phyloP scores from a whole-genome alignment of 2,797 vertebrate species.

The Bradypodion pumilum region DNA sequence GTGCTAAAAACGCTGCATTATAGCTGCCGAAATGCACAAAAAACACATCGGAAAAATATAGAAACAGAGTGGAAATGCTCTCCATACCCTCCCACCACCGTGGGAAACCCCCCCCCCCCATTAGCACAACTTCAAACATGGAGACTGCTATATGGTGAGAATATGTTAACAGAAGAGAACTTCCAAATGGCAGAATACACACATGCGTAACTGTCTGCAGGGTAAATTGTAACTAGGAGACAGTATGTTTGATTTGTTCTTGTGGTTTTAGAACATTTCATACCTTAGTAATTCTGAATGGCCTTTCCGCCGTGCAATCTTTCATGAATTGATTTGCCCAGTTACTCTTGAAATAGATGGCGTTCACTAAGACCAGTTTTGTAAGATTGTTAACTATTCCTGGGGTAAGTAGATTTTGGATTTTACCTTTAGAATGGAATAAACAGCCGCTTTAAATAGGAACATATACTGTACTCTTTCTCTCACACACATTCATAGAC shows the following conservation, averaged over 20 bases:
- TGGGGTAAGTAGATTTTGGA: constrained; percentile 80
- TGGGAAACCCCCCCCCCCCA: no score
- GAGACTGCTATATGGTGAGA: not conserved
- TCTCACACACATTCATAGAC: not conserved
- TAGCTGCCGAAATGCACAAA: no score
- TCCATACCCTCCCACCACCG: no score
- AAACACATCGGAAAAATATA: no score
- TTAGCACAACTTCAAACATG: not conserved
- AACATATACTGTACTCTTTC: not conserved
- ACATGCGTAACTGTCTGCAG: no score
- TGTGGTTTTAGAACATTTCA: not conserved
- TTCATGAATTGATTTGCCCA: constrained; percentile 77
- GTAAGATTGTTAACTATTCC: constrained; percentile 74
- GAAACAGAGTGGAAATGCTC: no score
- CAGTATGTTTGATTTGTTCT: not conserved
- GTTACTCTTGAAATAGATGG: constrained; percentile 86
- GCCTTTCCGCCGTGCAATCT: constrained; percentile 76
- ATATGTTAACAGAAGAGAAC: not conserved
- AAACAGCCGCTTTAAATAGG: not conserved
- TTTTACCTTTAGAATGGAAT: constrained; percentile 77
- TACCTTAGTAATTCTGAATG: constrained; percentile 79
- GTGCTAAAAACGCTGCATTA: no score
- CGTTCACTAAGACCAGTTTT: constrained; percentile 82
- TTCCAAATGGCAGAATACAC: not conserved
- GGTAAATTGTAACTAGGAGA: not conserved